Evolutionary conservation across 64 coral and sea anemone species (phyloP), one percentile per base, ranked within the genome.

Genomic region (Stylophora pistillata): DNA sequence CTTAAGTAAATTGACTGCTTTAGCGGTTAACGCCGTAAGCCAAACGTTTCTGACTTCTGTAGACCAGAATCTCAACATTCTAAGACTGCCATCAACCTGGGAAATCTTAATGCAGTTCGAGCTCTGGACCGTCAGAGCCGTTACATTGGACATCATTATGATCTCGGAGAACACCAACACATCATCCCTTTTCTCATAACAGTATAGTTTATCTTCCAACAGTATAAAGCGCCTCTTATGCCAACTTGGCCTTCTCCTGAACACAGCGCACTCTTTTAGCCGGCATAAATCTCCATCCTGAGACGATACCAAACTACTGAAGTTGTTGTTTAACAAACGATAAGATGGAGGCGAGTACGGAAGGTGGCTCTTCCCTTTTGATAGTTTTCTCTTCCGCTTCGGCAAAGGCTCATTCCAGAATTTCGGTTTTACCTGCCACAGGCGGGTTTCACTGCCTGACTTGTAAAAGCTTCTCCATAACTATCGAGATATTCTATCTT

Each of bases 401-500:
- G 37, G 79, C 30, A 21, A 17, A 9, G 79, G 59, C 57, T 5
- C 65, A 47, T 82, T 82, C 79, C 29, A 64, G 16, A 60, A 30
- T 30, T 15, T 21, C 0, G 37, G 18, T 30, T 61, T 64, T 10
- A 82, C 6, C 30, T 65, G 79, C 31, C 31, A 66, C 14, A 82
- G 79, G 29, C 58, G 65, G 20, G 20, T 82, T 20, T 82, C 79
- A 66, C 58, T 82, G 7, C 62, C 32, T 7, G 58, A 52, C 32
- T 82, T 64, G 79, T 82, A 66, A 64, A 82, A n/a, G 58, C 13
- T 81, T 82, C 59, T 64, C 79, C 79, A 82, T 82, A 32, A 31
- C 25, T 61, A 25, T 12, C 20, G 53, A 11, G 18, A 21, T 76
- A 13, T 7, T 76, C 17, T 76, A 10, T 53, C 10, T 7, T 56